Base-by-base conservation (phyloP, 2,113 vertebrate genomes). In the Prunella fulvescens region DNA sequence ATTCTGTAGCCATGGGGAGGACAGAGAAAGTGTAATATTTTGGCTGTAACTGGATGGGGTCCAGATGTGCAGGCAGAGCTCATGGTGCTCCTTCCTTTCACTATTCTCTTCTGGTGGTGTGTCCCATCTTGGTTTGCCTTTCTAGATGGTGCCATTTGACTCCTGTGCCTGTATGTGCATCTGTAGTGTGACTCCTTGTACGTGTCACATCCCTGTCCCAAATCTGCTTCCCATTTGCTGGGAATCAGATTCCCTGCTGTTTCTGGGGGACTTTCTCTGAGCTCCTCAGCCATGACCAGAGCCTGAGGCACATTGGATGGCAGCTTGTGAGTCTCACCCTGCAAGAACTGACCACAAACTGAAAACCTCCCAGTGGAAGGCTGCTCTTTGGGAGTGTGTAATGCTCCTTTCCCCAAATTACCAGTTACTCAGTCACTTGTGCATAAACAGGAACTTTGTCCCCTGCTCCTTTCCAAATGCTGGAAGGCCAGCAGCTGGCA, bases 361-460 rank as follows among this genome's bases (percentile, higher is more conserved):
- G 90, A 91, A 95, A 94, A 37, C 28, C 76, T 94, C 76, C 83
- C 93, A 92, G 64, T 87, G 90, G 74, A 96, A 97, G 88, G 82
- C 69, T 96, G 83, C 87, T 95, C 92, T 95, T 96, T 96, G 94
- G 88, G 94, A 96, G 72, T 56, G 81, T 94, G 93, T 93, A 96
- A 96, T 93, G 87, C 92, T 96, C 76, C 69, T 78, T 96, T 93
- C 92, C 96, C 92, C 81, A 97, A 97, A 97, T 96, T 97, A 71
- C 92, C 91, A 79, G 88, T 96, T 97, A 94, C 81, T 95, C 88
- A 94, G 92, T 93, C 91, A 80, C 88, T 97, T 95, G 91, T 90
- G 90, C 94, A 96, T 96, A 97, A 97, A 97, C 96, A 97, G 93
- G 95, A 97, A 96, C 96, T 97, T 88, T 92, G 95, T 94, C 69